Percentiles rank a stretch among this genome's conserved stretches.
phyloP scores from a whole-genome alignment of 2,113 vertebrate genomes.

The cat (Felis catus) region DNA sequence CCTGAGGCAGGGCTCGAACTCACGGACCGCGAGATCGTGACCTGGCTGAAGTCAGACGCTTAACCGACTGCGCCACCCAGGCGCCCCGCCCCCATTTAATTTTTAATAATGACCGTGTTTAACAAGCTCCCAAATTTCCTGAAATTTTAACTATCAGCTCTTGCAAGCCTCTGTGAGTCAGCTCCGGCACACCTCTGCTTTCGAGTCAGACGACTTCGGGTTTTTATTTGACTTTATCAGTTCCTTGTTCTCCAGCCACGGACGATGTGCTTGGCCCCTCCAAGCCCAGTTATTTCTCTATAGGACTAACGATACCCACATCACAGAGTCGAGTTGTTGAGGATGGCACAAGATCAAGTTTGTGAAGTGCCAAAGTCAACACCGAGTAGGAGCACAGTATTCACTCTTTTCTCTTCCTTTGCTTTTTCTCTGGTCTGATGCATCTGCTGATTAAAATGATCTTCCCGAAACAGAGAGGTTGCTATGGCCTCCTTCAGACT shows the following conservation, averaged over 20 bases:
- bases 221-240: neutral
- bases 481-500: neutral
- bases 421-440: neutral
- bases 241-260: neutral
- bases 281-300: neutral
- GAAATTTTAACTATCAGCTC: neutral
- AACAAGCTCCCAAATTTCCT: conserved; percentile 40
- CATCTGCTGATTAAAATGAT: conserved; percentile 4
- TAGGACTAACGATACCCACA: neutral
- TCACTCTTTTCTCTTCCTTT: neutral
- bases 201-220: neutral
- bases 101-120: neutral
- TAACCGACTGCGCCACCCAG: too few species aligned
- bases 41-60: too few species aligned
- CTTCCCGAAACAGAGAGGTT: neutral
- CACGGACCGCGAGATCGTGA: too few species aligned
- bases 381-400: neutral
- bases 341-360: neutral
- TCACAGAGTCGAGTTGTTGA: neutral
- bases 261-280: neutral
- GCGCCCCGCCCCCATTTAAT: too few species aligned
- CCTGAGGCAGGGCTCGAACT: too few species aligned
- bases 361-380: neutral
- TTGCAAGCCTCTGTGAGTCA: conserved; percentile 8
- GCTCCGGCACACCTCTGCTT: neutral